Evolutionary conservation across 2,888 invertebrate species (phyloP), one percentile per base, ranked within the genome.

Genomic region (Heteromyza rotundicornis): DNA sequence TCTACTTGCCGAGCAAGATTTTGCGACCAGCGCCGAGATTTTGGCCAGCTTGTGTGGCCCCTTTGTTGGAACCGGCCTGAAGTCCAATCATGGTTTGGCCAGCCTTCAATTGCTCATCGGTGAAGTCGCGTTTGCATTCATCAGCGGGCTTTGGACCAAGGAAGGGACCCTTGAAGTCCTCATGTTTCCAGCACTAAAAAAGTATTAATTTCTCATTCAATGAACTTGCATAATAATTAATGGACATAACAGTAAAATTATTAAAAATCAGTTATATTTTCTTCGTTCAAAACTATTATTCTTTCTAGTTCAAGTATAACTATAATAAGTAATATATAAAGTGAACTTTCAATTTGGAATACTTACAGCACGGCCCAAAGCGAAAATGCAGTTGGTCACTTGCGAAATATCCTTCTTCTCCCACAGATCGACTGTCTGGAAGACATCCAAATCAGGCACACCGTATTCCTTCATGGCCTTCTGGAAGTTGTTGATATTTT

Each of bases 401-500:
- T 89, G 89, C 20, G 90, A 89, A 76, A 95, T 92, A 84, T 95
- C 94, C 84, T 94, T 95, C 88, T 93, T 92, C 84, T 98, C 98
- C 88, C 91, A 98, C 57, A 98, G 87, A 82, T 98, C 98, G 55
- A 96, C 95, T 3, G 98, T 98, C 85, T 97, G 96, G 90, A 98
- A 98, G 59, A 94, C 91, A 83, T 98, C 98, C 67, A 92, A 88
- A 80, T 95, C 95, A 57, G 89, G 84, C 16, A 98, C 96, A 66
- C 98, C 98, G 82, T 96, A 94, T 0, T 87, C 89, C 81, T 91
- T 92, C 73, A 94, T 86, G 12, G 94, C 95, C 60, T 89, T 90
- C 83, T 95, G 91, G 89, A 98, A 96, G 86, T 82, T 82, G 86
- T 94, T 95, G 84, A 98, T 95, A 88, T 99, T 99, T 85, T 99